Percentiles rank a stretch among this genome's conserved stretches.
Evolutionary conservation across 1,140 invertebrate species (phyloP).

Genomic region (Hesperophylax magnus): DNA sequence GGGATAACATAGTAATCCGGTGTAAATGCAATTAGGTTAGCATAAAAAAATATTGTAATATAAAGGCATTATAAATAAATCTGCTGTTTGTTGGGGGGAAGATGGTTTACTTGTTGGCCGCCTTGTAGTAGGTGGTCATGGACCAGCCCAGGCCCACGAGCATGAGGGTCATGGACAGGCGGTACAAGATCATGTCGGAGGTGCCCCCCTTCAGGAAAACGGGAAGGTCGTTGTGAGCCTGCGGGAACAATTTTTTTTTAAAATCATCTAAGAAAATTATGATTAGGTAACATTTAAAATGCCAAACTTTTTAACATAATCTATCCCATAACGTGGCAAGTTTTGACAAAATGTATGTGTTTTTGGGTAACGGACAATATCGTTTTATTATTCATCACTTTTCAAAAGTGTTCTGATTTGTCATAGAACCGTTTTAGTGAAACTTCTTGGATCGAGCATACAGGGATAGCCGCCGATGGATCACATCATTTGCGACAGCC

Average conservation of each 20-base stretch:
- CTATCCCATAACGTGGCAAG: too few relatives aligned
- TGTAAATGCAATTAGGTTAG: conserved; percentile 8
- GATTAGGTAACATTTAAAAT: too few relatives aligned
- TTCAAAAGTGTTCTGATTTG: too few relatives aligned
- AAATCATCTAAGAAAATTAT: too few relatives aligned
- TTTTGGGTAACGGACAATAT: too few relatives aligned
- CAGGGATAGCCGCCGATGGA: too few relatives aligned
- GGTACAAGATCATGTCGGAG: conserved; percentile 72
- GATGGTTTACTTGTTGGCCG: conserved; percentile 1
- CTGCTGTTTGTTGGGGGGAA: background rate
- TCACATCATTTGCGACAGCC: too few relatives aligned
- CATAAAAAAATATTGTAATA: background rate
- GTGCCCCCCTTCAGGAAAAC: conserved; percentile 75
- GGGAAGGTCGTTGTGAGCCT: conserved; percentile 72
- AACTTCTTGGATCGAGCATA: too few relatives aligned
- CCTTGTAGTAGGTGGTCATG: background rate
- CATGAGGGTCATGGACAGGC: conserved; percentile 64
- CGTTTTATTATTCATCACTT: too few relatives aligned
- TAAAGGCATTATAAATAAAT: conserved; percentile 30
- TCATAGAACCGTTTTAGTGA: too few relatives aligned
- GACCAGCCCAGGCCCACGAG: conserved; percentile 62
- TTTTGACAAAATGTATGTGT: too few relatives aligned
- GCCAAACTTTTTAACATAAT: too few relatives aligned
- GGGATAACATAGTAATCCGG: background rate
- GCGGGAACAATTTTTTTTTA: conserved; percentile 21